Evolutionary conservation across 2,888 invertebrate species (phyloP).

Genomic region (Endotricha flammealis): DNA sequence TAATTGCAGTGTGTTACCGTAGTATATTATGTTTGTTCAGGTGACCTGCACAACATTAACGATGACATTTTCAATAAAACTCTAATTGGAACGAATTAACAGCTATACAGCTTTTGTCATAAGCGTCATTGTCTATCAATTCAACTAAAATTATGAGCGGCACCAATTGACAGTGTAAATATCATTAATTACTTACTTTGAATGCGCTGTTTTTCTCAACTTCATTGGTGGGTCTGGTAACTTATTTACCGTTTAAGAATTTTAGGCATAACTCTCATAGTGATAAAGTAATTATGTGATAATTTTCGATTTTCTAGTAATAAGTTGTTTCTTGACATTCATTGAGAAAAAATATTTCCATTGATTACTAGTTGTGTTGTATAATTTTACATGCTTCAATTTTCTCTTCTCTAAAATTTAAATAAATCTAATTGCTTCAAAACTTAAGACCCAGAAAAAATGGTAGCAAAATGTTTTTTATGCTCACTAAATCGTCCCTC

Average conservation of each 20-base stretch:
- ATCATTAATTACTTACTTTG: conserved; percentile 8
- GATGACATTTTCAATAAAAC: conserved; percentile 14
- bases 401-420: too few relatives aligned
- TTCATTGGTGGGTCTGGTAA: too few relatives aligned
- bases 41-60: conserved; percentile 7
- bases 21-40: conserved; percentile 1
- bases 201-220: conserved; percentile 2
- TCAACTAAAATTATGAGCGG: conserved; percentile 10
- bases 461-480: background rate
- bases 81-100: conserved; percentile 18
- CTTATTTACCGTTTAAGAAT: too few relatives aligned
- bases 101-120: conserved; percentile 19
- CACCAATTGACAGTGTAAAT: conserved; percentile 8
- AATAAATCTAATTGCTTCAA: too few relatives aligned
- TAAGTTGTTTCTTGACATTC: too few relatives aligned
- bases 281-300: too few relatives aligned
- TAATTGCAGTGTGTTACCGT: conserved; percentile 21
- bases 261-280: too few relatives aligned
- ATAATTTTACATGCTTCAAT: too few relatives aligned
- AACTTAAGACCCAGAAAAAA: too few relatives aligned
- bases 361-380: too few relatives aligned
- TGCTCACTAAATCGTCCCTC: background rate
- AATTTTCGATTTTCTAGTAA: too few relatives aligned
- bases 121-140: conserved; percentile 12
- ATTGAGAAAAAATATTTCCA: too few relatives aligned